Conservation (phyloP, 2,113 vertebrate species). For the Rallus limicola region DNA sequence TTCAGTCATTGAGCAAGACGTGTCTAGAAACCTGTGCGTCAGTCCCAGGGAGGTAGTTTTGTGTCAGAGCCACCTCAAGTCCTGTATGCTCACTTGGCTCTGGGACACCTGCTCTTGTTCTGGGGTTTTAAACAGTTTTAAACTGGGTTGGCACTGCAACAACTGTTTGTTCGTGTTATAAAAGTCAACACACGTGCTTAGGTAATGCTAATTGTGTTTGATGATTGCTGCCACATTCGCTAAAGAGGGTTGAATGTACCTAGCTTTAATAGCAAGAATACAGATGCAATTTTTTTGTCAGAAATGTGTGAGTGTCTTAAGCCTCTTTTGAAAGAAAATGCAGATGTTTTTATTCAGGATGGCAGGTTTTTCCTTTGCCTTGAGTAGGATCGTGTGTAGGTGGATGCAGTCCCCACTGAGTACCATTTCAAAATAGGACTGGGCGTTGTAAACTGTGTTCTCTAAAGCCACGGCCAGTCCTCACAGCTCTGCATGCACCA, state of each 20-base stretch:
- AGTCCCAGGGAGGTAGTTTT: background rate
- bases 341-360: background rate
- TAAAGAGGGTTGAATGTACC: background rate
- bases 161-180: background rate
- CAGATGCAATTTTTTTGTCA: background rate
- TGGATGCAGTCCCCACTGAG: background rate
- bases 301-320: background rate
- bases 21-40: background rate
- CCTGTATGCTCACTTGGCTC: background rate
- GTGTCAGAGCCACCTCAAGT: background rate
- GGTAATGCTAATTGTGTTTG: background rate
- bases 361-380: background rate
- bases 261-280: background rate
- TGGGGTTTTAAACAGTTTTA: background rate
- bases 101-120: background rate
- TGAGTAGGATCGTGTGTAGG: background rate
- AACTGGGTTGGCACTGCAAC: background rate
- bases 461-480: no score
- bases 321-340: background rate
- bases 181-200: background rate
- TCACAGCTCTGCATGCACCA: background rate
- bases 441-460: fast-evolving
- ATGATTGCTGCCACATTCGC: background rate
- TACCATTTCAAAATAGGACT: background rate
- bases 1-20: background rate